phyloP scores from a whole-genome alignment of 2,797 vertebrate genomes.

The Cyprinodon diabolis region DNA sequence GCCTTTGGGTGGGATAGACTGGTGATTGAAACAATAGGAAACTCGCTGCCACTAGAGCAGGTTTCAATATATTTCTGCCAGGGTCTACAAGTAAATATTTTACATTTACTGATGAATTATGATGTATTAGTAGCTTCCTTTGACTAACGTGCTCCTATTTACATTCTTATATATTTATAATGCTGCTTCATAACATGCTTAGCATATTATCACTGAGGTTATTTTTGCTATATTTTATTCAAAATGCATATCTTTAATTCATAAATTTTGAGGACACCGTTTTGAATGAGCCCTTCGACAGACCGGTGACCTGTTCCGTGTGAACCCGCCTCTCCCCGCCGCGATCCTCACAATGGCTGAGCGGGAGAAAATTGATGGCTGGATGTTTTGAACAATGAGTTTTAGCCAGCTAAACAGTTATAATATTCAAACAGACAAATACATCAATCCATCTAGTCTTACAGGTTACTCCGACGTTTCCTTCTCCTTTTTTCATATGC shows the following conservation, averaged over 20 bases:
- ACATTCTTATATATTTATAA: neutral
- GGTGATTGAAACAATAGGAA: constrained; percentile 58
- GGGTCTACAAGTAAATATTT: neutral
- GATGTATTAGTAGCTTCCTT: neutral
- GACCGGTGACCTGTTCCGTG: too few species aligned
- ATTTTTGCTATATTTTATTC: neutral
- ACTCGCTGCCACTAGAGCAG: neutral
- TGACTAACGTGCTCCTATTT: neutral
- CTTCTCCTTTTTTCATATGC: neutral
- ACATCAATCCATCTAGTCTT: too few species aligned
- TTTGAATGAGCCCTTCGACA: too few species aligned
- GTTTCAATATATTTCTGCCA: neutral
- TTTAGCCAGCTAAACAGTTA: neutral
- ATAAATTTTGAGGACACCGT: too few species aligned
- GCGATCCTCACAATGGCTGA: too few species aligned
- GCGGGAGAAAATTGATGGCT: too few species aligned
- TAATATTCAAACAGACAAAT: too few species aligned
- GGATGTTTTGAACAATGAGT: too few species aligned
- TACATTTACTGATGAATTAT: neutral
- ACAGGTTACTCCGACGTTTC: neutral
- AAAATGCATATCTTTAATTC: neutral
- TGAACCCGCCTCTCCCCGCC: too few species aligned
- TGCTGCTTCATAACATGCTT: neutral
- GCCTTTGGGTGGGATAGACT: constrained; percentile 54
- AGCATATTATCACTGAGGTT: neutral